Base-by-base conservation (phyloP, 2,113 vertebrate species). In the Garra rufa region DNA sequence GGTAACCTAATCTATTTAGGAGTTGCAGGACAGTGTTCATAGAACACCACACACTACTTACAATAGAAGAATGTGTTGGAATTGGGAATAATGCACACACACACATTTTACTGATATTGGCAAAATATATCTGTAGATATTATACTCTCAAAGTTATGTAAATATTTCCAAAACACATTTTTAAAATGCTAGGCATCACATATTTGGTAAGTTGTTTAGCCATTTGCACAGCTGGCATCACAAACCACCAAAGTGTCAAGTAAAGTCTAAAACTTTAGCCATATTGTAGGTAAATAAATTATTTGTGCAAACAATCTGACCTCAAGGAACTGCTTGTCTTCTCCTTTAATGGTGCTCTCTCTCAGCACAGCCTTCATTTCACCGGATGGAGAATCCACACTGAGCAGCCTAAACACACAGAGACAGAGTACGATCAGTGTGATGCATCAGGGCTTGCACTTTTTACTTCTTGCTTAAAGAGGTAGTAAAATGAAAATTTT, bases 261-360 rank as follows among this genome's bases (percentile, higher is more conserved):
- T 43, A 24, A 44, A n/a, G 41, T 67, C 6, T 17, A 34, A 34
- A 38, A 7, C 30, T 38, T 19, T 4, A 38, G 30, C 41, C 30
- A 19, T 41, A 21, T 5, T 19, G 17, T 41, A 21, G 65, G 65
- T 38, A 30, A 34, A 17, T 15, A 69, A 30, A 65, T 65, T 13
- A 61, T 1, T 11, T 24, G 55, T 59, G 57, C 19, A 10, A 26
- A 44, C 13, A 82, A n/a, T 63, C 91, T 89, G 43, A 98, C 98
- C 96, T 99, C 98, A 74, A 98, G 89, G 84, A 98, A 99, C 91
- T 99, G 97, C 83, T 96, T 96, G 26, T 97, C 97, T 76, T 98
- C 96, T 55, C 95, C 97, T 87, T 96, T 93, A 89, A 94, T 26
- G 5, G 87, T 85, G 21, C 93, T 93, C 80, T 97, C 96, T 84